Evolutionary conservation across 2,888 invertebrate genomes (phyloP), one percentile per base, ranked within the genome.

Genomic region (Cantharis lateralis): DNA sequence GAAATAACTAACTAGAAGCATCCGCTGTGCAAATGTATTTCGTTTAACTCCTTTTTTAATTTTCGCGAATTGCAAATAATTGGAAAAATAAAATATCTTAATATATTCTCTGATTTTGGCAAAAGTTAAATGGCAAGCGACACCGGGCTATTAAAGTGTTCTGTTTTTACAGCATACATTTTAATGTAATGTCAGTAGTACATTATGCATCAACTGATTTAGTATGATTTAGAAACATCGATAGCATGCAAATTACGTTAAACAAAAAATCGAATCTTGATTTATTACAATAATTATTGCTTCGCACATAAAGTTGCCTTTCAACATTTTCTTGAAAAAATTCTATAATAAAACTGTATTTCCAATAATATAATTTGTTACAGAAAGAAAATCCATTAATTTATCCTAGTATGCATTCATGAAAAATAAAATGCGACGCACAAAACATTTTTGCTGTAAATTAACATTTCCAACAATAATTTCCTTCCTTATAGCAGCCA

Each of bases 21-120:
- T 72, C 71, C 71, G 71, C 80, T 80, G 75, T 78, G 66, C 79
- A 76, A 82, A 81, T 82, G 82, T 82, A 82, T 82, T 79, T 74
- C 71, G 71, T 70, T 70, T 78, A 80, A 80, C 64, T 66, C 28
- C 80, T 66, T 66, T 66, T 66, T 66, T 15, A 66, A 66, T 20
- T 66, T 66, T 18, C 24, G 18, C 63, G n/a, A 66, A 66, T 66
- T 66, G 20, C 18, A 66, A 66, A 66, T 66, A 66, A 66, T 24
- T 18, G 24, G 24, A 15, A 66, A 66, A 66, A 66, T n/a, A 20
- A 66, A 66, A 20, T 18, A 66, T 48, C 48, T 48, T 48, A 48
- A 48, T 48, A 48, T 48, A 48, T 48, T 48, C 48, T n/a, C 2
- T 48, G 48, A 48, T 48, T 48, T 48, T 48, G 13, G 4, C 48